phyloP scores from a whole-genome alignment of 92 coral and sea anemone species.

The Blastomussa wellsi region DNA sequence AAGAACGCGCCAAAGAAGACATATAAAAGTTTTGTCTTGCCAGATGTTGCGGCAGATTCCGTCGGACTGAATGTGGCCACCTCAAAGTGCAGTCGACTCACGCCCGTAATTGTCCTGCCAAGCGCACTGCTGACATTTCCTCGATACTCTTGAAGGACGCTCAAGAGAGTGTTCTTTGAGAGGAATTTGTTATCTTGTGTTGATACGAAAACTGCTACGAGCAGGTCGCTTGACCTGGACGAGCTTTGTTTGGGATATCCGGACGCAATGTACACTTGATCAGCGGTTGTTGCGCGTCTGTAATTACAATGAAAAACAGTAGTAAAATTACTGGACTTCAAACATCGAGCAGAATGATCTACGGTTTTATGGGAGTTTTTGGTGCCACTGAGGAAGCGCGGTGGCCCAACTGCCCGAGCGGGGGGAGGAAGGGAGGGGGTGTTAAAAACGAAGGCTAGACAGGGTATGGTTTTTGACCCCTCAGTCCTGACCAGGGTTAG shows the following conservation, averaged over 20 bases:
- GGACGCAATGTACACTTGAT: slow-evolving; percentile 23
- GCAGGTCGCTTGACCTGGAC: neutral
- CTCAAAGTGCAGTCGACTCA: neutral
- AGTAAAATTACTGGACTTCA: neutral
- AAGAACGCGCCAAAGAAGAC: slow-evolving; percentile 13
- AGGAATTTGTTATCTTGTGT: slow-evolving; percentile 18
- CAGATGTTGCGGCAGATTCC: neutral
- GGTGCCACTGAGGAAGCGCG: neutral
- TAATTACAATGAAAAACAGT: neutral
- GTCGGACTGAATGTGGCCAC: neutral
- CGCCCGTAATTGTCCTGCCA: slow-evolving; percentile 1
- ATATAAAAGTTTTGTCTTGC: slow-evolving; percentile 11
- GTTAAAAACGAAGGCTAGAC: too few relatives aligned
- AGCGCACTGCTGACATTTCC: slow-evolving; percentile 3
- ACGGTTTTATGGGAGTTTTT: neutral
- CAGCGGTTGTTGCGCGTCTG: slow-evolving; percentile 11
- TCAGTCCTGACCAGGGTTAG: too few relatives aligned
- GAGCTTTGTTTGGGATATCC: slow-evolving; percentile 11
- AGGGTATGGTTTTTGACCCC: too few relatives aligned
- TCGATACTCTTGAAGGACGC: neutral
- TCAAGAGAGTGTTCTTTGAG: neutral
- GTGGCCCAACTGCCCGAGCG: too few relatives aligned
- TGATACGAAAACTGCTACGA: slow-evolving; percentile 18
- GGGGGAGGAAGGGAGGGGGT: too few relatives aligned
- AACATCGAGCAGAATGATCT: neutral